These are phyloP conservation scores for Zaprionus lineosus DNA, from an alignment of 2,888 invertebrate genomes.

Conservation along the genomic window DNA sequence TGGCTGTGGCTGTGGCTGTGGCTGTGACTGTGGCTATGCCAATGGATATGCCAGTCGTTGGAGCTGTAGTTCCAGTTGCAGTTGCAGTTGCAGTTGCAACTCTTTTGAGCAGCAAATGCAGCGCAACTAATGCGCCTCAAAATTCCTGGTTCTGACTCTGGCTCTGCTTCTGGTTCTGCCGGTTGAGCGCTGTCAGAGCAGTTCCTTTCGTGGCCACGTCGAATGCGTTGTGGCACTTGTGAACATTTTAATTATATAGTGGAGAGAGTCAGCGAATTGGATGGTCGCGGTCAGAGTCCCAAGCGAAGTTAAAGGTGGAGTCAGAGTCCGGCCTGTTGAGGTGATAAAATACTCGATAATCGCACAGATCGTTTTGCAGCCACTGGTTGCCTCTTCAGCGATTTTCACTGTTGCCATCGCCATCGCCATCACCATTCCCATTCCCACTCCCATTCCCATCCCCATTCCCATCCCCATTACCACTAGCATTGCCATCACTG, in stretches of 20 bases:
- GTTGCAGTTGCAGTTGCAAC: conserved; percentile 47
- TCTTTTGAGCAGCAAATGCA: conserved; percentile 78
- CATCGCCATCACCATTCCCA: conserved; percentile 10
- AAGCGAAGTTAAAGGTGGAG: neutral
- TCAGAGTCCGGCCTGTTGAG: conserved; percentile 46
- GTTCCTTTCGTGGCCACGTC: conserved; percentile 46
- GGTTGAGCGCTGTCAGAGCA: conserved; percentile 37
- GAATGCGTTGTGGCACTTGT: conserved; percentile 78
- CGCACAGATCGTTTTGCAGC: conserved; percentile 79
- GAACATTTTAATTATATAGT: conserved; percentile 81
- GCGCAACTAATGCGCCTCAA: conserved; percentile 79
- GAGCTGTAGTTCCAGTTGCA: conserved; percentile 52
- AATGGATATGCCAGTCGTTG: neutral
- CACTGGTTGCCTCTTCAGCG: conserved; percentile 68
- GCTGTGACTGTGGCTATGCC: conserved; percentile 14
- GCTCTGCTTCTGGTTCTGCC: conserved; percentile 13
- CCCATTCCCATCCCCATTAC: conserved; percentile 31
- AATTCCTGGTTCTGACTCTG: conserved; percentile 62
- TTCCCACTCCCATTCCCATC: conserved; percentile 22
- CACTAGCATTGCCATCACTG: conserved; percentile 41
- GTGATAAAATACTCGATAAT: conserved; percentile 81
- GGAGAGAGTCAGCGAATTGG: conserved; percentile 37
- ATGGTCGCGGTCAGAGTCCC: conserved; percentile 1
- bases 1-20: conserved; percentile 32
- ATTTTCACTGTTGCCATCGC: conserved; percentile 48